Base-by-base conservation (phyloP, 2,888 invertebrate species). In the Phyllotreta striolata region DNA sequence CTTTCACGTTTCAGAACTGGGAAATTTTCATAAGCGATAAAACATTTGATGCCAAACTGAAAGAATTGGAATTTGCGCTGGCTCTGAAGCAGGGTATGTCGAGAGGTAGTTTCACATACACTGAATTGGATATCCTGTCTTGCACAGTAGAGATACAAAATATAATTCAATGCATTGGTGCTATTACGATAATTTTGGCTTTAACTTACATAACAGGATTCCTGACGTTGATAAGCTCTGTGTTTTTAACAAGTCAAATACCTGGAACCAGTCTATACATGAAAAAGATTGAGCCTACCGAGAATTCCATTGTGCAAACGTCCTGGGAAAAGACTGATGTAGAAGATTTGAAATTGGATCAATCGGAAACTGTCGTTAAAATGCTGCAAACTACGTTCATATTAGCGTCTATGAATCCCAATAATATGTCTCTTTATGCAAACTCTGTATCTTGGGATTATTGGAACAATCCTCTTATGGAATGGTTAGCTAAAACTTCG, bases 21-120 rank as follows among this genome's bases (percentile, higher is more conserved):
- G 88, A 92, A 72, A 85, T 96, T 56, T 94, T 89, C 83, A 91
- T 95, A 60, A 88, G 86, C 73, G 87, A 90, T 69, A 83, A 88
- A 72, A 87, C 88, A 58, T 96, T 96, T 81, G 90, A 92, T 83
- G 81, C 85, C 47, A 89, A 91, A 68, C 81, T 95, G 58, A 78
- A 82, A 55, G 84, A 86, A 80, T 82, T 94, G 63, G 94, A 95
- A 81, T 84, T 84, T 65, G 85, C 85, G 59, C 83, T 96, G 71
- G 95, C 95, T 3, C 83, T 88, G 70, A 86, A 86, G 73, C 90
- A 94, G 83, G 91, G 90, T 9, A 80, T 80, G 38, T 82, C 85
- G 68, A 86, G 93, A 24, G 94, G 93, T 0, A 93, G 91, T 89
- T 90, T 91, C 76, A 92, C 94, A 0, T 95, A 95, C 77, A 85